phyloP scores from a whole-genome alignment of 2,888 invertebrate genomes.

The Aethes cnicana region DNA sequence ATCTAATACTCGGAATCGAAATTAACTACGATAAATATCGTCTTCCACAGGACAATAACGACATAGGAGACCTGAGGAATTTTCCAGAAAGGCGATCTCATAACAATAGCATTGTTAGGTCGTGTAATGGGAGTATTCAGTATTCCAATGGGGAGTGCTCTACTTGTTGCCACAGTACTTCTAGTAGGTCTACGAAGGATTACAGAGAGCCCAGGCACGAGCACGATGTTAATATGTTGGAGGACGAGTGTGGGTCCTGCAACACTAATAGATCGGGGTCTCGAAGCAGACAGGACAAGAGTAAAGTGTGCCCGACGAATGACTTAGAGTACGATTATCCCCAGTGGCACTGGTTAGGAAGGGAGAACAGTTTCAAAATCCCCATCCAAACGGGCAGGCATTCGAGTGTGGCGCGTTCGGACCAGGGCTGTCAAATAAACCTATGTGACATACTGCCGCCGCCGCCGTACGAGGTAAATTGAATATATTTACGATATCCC shows the following conservation, averaged over 20 bases:
- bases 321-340: slow-evolving; percentile 80
- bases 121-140: slow-evolving; percentile 76
- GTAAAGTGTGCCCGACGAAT: slow-evolving; percentile 74
- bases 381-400: slow-evolving; percentile 74
- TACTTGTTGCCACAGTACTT: slow-evolving; percentile 77
- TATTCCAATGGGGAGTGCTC: slow-evolving; percentile 78
- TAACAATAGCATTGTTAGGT: slow-evolving; percentile 78
- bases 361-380: slow-evolving; percentile 81
- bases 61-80: slow-evolving; percentile 71
- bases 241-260: slow-evolving; percentile 74
- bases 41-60: slow-evolving; percentile 73
- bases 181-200: slow-evolving; percentile 76
- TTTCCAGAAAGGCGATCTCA: slow-evolving; percentile 76
- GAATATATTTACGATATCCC: slow-evolving; percentile 34
- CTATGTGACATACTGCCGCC: slow-evolving; percentile 86
- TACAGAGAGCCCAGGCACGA: slow-evolving; percentile 73
- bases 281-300: slow-evolving; percentile 76
- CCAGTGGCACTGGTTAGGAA: slow-evolving; percentile 78
- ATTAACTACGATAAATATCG: slow-evolving; percentile 45
- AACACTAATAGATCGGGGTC: slow-evolving; percentile 77
- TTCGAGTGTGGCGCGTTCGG: slow-evolving; percentile 75
- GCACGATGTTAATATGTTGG: slow-evolving; percentile 68
- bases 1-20: slow-evolving; percentile 30
- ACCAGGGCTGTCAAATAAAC: slow-evolving; percentile 82
- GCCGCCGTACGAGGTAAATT: slow-evolving; percentile 83